These are phyloP conservation scores for Mythimna vitellina DNA, from an alignment of 2,888 invertebrate genomes.

Conservation along the genomic window DNA sequence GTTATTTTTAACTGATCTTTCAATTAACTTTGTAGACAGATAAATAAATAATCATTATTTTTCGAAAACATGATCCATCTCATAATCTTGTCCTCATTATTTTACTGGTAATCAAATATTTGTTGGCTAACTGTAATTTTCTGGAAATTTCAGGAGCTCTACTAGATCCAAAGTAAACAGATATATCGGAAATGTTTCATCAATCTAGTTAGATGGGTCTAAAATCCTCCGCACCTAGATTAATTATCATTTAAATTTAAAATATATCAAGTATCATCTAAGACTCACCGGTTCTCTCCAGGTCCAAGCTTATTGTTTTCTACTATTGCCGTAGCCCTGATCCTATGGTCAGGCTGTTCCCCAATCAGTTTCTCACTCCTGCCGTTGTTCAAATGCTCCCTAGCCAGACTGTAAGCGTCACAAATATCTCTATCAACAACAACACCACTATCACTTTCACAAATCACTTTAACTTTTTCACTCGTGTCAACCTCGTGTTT, in stretches of 20 bases:
- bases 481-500: conserved; percentile 86
- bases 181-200: background rate
- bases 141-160: background rate
- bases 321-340: conserved; percentile 91
- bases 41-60: background rate
- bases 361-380: conserved; percentile 94
- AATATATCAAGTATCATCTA: conserved; percentile 24
- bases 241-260: background rate
- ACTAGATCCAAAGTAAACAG: background rate
- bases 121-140: background rate
- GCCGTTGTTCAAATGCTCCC: conserved; percentile 91
- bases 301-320: conserved; percentile 91
- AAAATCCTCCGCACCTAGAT: background rate
- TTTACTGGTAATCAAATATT: background rate
- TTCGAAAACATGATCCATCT: background rate
- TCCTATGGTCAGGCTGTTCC: conserved; percentile 91
- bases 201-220: background rate
- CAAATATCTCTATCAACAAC: conserved; percentile 86
- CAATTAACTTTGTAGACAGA: background rate
- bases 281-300: conserved; percentile 90
- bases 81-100: background rate
- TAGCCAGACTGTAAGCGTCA: conserved; percentile 84
- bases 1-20: conserved; percentile 4
- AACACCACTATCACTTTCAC: conserved; percentile 78
- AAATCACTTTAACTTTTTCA: conserved; percentile 80